Conservation (phyloP, 2,888 invertebrate species). For the Scrobipalpa costella region DNA sequence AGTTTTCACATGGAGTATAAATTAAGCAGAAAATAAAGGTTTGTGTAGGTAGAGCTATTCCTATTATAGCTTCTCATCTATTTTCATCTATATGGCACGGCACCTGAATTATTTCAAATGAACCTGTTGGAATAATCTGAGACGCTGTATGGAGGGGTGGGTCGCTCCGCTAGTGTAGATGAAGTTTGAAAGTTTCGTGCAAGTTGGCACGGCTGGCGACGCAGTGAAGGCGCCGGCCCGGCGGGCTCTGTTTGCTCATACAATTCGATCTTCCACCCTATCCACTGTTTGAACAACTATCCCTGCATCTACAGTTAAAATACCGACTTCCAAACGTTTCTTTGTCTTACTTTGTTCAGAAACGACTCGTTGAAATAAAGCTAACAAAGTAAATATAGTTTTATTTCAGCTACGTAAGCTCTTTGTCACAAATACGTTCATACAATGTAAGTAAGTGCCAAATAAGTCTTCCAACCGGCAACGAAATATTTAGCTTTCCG, state of each 20-base stretch:
- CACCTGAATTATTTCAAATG: too few species aligned
- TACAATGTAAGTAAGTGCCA: too few species aligned
- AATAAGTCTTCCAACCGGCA: too few species aligned
- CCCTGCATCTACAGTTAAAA: conserved; percentile 34
- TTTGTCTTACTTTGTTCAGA: conserved; percentile 25
- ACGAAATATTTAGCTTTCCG: too few species aligned
- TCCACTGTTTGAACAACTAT: conserved; percentile 44
- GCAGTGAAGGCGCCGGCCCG: conserved; percentile 50
- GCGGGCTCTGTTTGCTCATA: conserved; percentile 53
- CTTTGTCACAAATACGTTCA: background rate
- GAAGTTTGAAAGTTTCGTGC: conserved; percentile 28
- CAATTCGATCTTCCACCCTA: conserved; percentile 49
- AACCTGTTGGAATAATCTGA: too few species aligned
- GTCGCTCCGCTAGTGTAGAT: background rate
- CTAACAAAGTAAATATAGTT: background rate
- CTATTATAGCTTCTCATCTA: too few species aligned
- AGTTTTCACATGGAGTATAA: too few species aligned
- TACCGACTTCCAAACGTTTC: background rate
- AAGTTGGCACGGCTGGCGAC: conserved; percentile 21
- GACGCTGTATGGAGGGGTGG: background rate
- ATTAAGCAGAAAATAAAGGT: too few species aligned
- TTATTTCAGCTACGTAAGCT: background rate
- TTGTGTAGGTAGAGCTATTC: too few species aligned
- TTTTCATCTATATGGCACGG: too few species aligned
- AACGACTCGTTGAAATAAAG: background rate